Evolutionary conservation across 2,113 vertebrate species (phyloP).

Genomic region (Tinamus guttatus): DNA sequence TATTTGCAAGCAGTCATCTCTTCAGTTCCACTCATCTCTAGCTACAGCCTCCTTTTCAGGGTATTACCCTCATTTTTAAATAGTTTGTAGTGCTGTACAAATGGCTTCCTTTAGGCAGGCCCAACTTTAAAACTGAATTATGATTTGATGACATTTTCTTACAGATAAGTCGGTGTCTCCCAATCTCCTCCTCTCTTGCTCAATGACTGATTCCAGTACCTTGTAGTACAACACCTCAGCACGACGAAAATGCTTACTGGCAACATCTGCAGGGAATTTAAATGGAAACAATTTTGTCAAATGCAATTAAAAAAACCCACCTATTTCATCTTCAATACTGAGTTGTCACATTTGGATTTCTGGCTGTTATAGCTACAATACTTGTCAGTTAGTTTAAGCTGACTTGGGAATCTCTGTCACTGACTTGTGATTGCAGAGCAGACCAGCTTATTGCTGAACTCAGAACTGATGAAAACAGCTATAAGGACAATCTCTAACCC

Average conservation of each 20-base stretch:
- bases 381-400: neutral
- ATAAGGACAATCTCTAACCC: neutral
- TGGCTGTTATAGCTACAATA: neutral
- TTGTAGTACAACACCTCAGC: conserved; percentile 93
- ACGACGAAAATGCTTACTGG: conserved; percentile 87
- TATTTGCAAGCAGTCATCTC: neutral
- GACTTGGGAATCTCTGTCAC: neutral
- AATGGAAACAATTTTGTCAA: neutral
- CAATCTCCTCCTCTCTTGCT: conserved; percentile 89
- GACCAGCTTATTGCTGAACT: neutral
- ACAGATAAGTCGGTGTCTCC: conserved; percentile 91
- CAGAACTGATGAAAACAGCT: neutral
- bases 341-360: neutral
- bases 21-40: neutral
- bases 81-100: neutral
- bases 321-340: neutral
- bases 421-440: neutral
- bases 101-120: neutral
- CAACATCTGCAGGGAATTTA: conserved; percentile 81
- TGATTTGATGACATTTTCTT: conserved; percentile 69
- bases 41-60: neutral
- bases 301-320: accelerated
- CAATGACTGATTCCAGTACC: conserved; percentile 89
- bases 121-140: neutral
- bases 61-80: neutral